Evolutionary conservation across 2,113 vertebrate genomes (phyloP), one percentile per base, ranked within the genome.

Genomic region (Elephantulus edwardii): DNA sequence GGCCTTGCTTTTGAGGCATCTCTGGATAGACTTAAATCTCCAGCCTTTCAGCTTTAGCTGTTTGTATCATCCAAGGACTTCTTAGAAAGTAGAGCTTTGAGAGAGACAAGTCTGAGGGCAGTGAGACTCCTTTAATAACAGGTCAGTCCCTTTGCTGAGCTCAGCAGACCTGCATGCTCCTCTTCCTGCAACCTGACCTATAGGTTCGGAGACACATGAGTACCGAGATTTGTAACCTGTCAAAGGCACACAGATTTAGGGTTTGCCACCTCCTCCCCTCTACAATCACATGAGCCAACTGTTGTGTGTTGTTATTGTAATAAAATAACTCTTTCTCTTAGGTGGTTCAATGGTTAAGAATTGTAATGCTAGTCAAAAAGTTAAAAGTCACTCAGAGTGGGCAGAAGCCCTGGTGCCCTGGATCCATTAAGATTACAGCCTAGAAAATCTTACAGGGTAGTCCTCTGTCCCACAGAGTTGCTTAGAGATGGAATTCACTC

Each of bases 71-170:
- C 6, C 17, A 35, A 17, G 16, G n/a, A 58, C 56, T 58, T 58
- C 56, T 58, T 28, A 28, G 24, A 58, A 58, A 58, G 56, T 26
- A 58, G 28, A 58, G 56, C 56, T 17, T 48, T 46, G 30, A 50
- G 50, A 70, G 26, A 16, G 35, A 5, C 74, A 50, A 54, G 22
- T 17, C 12, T 4, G 26, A 66, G 83, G n/a, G 8, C 0, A 70
- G 40, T 64, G 20, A 42, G 54, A 16, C 19, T 13, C 35, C 24
- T 7, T 1, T 0, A n/a, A 0, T 7, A 46, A n/a, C 38, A 40
- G 17, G 14, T 19, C 4, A 12, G 54, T 22, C n/a, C 62, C 54
- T 17, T 2, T 48, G 20, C 66, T 35, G 17, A 26, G 58, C 0
- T 0, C 28, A 52, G 52, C 0, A 13, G 58, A 16, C 24, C 24